Evolutionary conservation across 2,113 vertebrate genomes (phyloP).

Genomic region (Neogale vison): DNA sequence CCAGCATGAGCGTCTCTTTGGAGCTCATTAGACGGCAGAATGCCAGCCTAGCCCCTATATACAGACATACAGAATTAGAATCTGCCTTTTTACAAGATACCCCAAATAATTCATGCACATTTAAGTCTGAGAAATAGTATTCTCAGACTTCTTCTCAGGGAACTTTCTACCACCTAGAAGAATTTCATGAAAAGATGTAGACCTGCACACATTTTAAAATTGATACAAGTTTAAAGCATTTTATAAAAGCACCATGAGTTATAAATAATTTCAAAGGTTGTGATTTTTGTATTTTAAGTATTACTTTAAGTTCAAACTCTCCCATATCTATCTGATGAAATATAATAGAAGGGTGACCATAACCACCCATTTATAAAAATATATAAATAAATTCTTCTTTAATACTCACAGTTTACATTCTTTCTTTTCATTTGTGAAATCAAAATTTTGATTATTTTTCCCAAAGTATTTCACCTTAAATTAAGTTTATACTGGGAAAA

Average conservation of each 20-base stretch:
- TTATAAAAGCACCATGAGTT: background rate
- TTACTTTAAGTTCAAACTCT: conserved; percentile 22
- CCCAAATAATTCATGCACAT: background rate
- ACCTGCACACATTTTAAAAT: background rate
- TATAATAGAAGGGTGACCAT: background rate
- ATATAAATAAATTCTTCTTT: background rate
- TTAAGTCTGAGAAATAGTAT: background rate
- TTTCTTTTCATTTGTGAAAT: conserved; percentile 8
- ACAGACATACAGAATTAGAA: background rate
- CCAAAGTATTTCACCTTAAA: background rate
- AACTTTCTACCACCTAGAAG: background rate
- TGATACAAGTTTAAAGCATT: background rate
- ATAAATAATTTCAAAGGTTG: background rate
- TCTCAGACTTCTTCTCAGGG: background rate
- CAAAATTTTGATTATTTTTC: background rate
- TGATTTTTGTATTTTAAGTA: background rate
- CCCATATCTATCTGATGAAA: background rate
- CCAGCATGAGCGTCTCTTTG: background rate
- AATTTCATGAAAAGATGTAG: background rate
- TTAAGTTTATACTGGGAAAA: background rate
- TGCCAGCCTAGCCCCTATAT: background rate
- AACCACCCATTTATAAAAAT: background rate
- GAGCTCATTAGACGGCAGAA: background rate
- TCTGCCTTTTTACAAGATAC: background rate
- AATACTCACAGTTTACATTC: background rate